Conservation (phyloP, 2,797 vertebrate genomes). For the Poecilia velifera region DNA sequence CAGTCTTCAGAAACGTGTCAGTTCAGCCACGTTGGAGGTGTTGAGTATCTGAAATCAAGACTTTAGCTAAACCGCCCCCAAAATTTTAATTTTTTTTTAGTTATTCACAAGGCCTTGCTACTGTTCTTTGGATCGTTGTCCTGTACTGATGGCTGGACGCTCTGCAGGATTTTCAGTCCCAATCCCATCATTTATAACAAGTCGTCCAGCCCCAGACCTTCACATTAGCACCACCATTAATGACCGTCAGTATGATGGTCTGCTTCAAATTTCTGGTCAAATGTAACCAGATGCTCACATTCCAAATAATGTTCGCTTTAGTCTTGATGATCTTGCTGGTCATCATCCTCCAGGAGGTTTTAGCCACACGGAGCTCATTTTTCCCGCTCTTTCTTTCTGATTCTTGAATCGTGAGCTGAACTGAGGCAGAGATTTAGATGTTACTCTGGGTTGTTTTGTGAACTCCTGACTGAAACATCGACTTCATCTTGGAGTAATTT, state of each 20-base stretch:
- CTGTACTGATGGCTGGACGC: neutral
- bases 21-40: neutral
- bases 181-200: neutral
- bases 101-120: neutral
- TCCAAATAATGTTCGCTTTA: too few species aligned
- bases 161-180: neutral
- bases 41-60: neutral
- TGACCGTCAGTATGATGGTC: neutral
- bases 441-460: neutral
- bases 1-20: neutral
- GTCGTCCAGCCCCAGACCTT: neutral
- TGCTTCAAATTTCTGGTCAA: neutral
- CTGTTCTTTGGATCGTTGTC: too few species aligned
- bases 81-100: neutral
- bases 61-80: neutral
- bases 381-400: neutral
- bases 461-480: neutral
- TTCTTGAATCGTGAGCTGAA: neutral
- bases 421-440: neutral
- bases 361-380: neutral
- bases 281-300: neutral
- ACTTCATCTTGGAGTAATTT: neutral
- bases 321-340: too few species aligned
- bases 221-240: neutral
- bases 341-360: too few species aligned